Percentiles rank a stretch among this genome's conserved stretches.
Evolutionary conservation across 2,797 vertebrate species (phyloP).

Genomic region (Pipistrellus pygmaeus): DNA sequence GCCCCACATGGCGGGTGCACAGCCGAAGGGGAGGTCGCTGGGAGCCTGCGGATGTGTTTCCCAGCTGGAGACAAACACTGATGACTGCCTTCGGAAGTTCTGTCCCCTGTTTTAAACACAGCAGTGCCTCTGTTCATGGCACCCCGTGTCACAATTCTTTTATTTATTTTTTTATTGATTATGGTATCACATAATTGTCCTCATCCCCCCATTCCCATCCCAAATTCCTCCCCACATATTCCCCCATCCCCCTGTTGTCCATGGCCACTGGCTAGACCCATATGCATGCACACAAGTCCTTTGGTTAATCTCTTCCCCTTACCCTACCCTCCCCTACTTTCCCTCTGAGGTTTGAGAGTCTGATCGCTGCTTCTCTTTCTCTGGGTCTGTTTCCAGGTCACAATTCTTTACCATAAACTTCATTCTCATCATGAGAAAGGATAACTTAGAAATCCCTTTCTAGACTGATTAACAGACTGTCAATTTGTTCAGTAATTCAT

Average conservation of each 20-base stretch:
- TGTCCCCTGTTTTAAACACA: neutral
- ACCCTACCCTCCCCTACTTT: too few species aligned
- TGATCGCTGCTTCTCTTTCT: too few species aligned
- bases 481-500: slow-evolving; percentile 34
- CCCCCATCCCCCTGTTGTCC: too few species aligned
- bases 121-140: neutral
- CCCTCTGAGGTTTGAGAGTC: too few species aligned
- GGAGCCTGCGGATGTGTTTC: neutral
- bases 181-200: too few species aligned
- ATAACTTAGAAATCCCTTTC: neutral
- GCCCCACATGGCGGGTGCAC: neutral
- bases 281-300: too few species aligned
- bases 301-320: too few species aligned
- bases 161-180: too few species aligned
- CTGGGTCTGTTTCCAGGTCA: too few species aligned
- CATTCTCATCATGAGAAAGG: neutral
- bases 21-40: neutral
- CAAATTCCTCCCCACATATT: too few species aligned
- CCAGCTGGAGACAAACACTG: neutral
- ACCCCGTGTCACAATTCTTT: neutral
- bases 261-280: too few species aligned
- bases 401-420: neutral
- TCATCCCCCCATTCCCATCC: too few species aligned
- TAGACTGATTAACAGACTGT: neutral
- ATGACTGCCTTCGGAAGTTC: neutral